phyloP scores from a whole-genome alignment of 2,797 vertebrate species.

The Acropternis orthonyx region DNA sequence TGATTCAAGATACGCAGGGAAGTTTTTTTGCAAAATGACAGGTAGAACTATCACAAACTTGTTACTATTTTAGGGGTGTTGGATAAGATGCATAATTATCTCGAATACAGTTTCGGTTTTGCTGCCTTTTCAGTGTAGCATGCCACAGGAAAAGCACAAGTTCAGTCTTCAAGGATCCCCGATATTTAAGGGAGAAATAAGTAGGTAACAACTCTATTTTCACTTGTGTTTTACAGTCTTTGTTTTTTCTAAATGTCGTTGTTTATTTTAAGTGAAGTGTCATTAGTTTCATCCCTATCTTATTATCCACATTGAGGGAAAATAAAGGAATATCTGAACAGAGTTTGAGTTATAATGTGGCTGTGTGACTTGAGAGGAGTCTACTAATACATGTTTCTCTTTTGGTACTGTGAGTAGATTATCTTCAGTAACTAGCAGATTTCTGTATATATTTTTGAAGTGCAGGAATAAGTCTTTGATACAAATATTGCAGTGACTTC shows the following conservation, averaged over 20 bases:
- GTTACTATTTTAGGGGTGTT: constrained; percentile 13
- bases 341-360: background rate
- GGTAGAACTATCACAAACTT: background rate
- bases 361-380: background rate
- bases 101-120: constrained; percentile 1
- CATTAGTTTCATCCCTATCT: background rate
- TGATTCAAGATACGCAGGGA: background rate
- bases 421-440: background rate
- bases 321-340: background rate
- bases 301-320: background rate
- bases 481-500: background rate
- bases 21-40: background rate
- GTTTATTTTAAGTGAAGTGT: background rate
- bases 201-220: background rate
- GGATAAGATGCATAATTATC: background rate
- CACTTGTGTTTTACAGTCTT: background rate
- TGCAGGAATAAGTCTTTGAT: background rate
- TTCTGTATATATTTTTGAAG: background rate
- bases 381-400: background rate
- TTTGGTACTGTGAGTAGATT: background rate
- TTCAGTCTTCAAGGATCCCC: background rate
- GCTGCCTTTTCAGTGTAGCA: background rate
- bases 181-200: background rate
- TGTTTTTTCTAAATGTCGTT: background rate
- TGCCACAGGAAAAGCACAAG: background rate